phyloP scores from a whole-genome alignment of 2,888 invertebrate genomes.

The Drosophila phalerata region DNA sequence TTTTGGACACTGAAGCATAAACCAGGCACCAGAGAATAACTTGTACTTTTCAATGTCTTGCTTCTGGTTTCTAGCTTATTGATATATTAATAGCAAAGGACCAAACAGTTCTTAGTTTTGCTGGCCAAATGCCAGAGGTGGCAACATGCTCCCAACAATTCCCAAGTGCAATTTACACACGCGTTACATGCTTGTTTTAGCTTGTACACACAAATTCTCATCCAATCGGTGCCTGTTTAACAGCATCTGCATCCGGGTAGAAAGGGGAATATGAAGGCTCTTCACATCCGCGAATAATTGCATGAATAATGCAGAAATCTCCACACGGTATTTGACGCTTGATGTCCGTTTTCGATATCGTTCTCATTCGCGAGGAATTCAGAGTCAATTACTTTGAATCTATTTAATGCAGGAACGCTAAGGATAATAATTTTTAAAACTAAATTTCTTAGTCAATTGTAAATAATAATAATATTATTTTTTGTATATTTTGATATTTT shows the following conservation, averaged over 20 bases:
- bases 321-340: conserved; percentile 14
- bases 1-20: conserved; percentile 50
- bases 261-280: conserved; percentile 6
- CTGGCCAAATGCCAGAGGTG: conserved; percentile 12
- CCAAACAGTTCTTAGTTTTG: conserved; percentile 5
- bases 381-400: conserved; percentile 30
- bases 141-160: conserved; percentile 12
- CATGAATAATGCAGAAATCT: conserved; percentile 59
- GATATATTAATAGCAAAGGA: conserved; percentile 15
- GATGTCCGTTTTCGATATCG: background rate
- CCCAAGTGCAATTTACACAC: conserved; percentile 28
- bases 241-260: conserved; percentile 16
- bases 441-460: no score
- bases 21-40: conserved; percentile 33
- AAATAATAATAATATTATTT: no score
- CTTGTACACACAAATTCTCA: conserved; percentile 3
- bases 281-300: conserved; percentile 51
- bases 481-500: no score
- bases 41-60: conserved; percentile 26
- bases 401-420: background rate
- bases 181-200: conserved; percentile 2
- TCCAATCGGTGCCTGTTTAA: conserved; percentile 4
- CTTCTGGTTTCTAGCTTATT: conserved; percentile 29
- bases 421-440: no score
- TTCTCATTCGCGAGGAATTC: conserved; percentile 24